Evolutionary conservation across 2,113 vertebrate genomes (phyloP).

Genomic region (Nibea coibor): DNA sequence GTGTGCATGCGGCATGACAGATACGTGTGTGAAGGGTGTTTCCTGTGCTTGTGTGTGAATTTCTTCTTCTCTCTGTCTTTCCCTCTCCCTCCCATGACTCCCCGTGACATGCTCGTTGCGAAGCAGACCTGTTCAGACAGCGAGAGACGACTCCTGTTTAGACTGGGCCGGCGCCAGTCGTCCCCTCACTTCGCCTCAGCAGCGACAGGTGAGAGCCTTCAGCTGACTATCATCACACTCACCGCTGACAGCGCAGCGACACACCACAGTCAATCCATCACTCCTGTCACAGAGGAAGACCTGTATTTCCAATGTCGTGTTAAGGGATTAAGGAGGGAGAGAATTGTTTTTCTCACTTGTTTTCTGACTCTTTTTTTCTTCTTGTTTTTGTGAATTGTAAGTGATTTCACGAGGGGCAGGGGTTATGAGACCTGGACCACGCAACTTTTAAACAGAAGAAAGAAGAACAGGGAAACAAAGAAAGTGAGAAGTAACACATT

Average conservation of each 20-base stretch:
- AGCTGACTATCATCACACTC: conserved; percentile 78
- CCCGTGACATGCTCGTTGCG: conserved; percentile 41
- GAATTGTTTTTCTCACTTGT: neutral
- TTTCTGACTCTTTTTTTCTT: neutral
- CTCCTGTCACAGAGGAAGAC: conserved; percentile 45
- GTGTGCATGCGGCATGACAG: neutral
- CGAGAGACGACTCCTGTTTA: conserved; percentile 77
- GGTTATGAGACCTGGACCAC: neutral
- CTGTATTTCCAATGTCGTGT: conserved; percentile 19
- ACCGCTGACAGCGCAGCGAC: conserved; percentile 63
- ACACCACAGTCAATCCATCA: conserved; percentile 74
- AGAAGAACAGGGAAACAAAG: neutral
- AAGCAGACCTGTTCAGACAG: conserved; percentile 79
- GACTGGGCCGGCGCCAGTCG: conserved; percentile 81
- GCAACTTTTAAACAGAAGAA: conserved; percentile 1
- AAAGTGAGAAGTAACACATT: neutral
- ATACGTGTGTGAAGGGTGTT: conserved; percentile 11
- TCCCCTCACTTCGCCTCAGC: conserved; percentile 64
- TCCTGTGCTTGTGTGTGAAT: conserved; percentile 18
- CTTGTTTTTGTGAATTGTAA: neutral
- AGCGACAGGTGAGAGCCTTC: conserved; percentile 80
- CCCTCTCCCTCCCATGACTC: conserved; percentile 15
- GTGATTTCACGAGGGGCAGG: neutral
- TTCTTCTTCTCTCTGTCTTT: conserved; percentile 27
- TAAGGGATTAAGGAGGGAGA: conserved; percentile 27